Evolutionary conservation across 2,113 vertebrate genomes (phyloP), one percentile per base, ranked within the genome.

Genomic region (Tetrao urogallus): DNA sequence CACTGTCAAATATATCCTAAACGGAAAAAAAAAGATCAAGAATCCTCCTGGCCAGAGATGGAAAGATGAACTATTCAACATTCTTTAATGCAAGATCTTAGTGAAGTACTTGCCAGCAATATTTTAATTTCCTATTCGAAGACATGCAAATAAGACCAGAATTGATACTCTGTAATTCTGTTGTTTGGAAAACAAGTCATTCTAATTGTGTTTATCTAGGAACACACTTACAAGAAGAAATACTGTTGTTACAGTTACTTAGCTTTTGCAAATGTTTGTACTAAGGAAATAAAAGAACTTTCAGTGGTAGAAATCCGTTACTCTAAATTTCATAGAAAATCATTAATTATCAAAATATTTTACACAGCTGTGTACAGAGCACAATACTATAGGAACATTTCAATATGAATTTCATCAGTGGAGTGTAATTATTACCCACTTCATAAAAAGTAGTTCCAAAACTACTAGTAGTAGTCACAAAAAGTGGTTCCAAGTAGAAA

Each of bases 1-100:
- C 98, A 60, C 98, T 99, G 97, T 99, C 98, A 98, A 99, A 97
- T 96, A 99, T 97, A 82, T 98, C 99, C 99, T 99, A 95, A 89
- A 96, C 20, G 88, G 94, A 88, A 91, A 27, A 48, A 27, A 48
- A 94, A 30, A 96, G 17, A 63, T 93, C 38, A 94, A 88, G 45
- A 89, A 79, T 84, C 65, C 81, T 84, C 54, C 52, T 38, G n/a
- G 8, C 50, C 34, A 27, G 13, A 42, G 64, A 76, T 13, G 16
- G 19, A 61, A 75, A 60, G 14, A 72, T 7, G 1, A 93, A 42
- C 40, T 36, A 58, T 50, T 40, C 5, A 20, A 83, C 10, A 79
- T 12, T 64, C 12, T 69, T 67, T 82, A 43, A 90, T 38, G 47
- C 28, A 74, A 89, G 94, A 50, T 15, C 60, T 48, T 17, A 85